Conservation (phyloP, 1,140 invertebrate genomes). For the Vanessa tameamea region DNA sequence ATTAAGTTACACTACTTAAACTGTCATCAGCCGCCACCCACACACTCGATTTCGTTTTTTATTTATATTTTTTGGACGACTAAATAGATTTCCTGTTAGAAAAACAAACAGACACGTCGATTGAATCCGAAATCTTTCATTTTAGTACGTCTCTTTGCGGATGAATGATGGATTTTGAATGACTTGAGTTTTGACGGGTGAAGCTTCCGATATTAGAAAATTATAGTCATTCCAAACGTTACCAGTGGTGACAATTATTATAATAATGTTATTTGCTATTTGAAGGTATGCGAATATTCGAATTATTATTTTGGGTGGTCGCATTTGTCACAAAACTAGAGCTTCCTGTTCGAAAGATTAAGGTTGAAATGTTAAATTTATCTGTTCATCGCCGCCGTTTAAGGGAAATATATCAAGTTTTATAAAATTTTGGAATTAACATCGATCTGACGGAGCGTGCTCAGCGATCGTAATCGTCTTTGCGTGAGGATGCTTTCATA, state of each 20-base stretch:
- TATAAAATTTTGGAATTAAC: slow-evolving; percentile 53
- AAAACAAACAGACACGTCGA: slow-evolving; percentile 76
- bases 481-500: slow-evolving; percentile 59
- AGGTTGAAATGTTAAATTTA: slow-evolving; percentile 44
- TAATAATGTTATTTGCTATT: background rate
- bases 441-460: slow-evolving; percentile 69
- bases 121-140: slow-evolving; percentile 65
- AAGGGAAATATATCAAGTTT: slow-evolving; percentile 71
- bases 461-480: slow-evolving; percentile 69
- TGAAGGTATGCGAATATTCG: slow-evolving; percentile 21
- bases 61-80: slow-evolving; percentile 64
- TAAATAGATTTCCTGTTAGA: slow-evolving; percentile 79
- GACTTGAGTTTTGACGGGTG: slow-evolving; percentile 62
- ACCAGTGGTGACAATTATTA: background rate
- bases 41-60: slow-evolving; percentile 65
- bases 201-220: slow-evolving; percentile 51
- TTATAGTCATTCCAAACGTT: slow-evolving; percentile 48
- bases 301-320: slow-evolving; percentile 42
- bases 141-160: slow-evolving; percentile 67
- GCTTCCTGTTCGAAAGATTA: slow-evolving; percentile 32
- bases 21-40: slow-evolving; percentile 78
- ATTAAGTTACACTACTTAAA: slow-evolving; percentile 75
- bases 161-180: slow-evolving; percentile 75
- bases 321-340: slow-evolving; percentile 31
- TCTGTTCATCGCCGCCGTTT: slow-evolving; percentile 64